Evolutionary conservation across 2,113 vertebrate genomes (phyloP).

Genomic region (Acrocephalus kingi): DNA sequence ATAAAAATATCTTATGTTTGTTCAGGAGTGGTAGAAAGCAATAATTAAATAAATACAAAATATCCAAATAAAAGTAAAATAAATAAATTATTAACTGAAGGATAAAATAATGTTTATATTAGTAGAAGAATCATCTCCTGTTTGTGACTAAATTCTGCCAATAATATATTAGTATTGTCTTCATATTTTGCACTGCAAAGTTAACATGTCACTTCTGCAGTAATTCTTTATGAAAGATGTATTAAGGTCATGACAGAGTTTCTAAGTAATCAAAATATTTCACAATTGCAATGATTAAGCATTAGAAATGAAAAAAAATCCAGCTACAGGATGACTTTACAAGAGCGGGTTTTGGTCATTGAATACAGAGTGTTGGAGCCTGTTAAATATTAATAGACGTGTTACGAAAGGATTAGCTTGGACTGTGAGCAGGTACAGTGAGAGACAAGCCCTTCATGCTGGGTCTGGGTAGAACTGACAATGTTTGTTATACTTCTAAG

Average conservation of each 20-base stretch:
- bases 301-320: background rate
- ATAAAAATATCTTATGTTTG: background rate
- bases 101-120: background rate
- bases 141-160: background rate
- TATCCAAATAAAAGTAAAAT: background rate
- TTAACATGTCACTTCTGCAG: background rate
- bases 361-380: background rate
- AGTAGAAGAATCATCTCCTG: background rate
- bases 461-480: background rate
- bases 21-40: background rate
- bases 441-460: background rate
- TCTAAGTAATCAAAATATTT: constrained; percentile 29
- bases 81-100: background rate
- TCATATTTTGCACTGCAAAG: constrained; percentile 6
- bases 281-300: background rate
- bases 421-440: background rate
- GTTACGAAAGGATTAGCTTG: background rate
- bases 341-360: background rate
- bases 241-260: constrained; percentile 17
- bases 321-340: background rate
- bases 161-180: background rate
- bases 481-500: background rate
- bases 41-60: background rate
- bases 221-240: background rate
- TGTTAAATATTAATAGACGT: background rate